Percentiles rank a stretch among this genome's conserved stretches.
phyloP scores from a whole-genome alignment of 2,797 vertebrate genomes.

The Anas flavirostris region DNA sequence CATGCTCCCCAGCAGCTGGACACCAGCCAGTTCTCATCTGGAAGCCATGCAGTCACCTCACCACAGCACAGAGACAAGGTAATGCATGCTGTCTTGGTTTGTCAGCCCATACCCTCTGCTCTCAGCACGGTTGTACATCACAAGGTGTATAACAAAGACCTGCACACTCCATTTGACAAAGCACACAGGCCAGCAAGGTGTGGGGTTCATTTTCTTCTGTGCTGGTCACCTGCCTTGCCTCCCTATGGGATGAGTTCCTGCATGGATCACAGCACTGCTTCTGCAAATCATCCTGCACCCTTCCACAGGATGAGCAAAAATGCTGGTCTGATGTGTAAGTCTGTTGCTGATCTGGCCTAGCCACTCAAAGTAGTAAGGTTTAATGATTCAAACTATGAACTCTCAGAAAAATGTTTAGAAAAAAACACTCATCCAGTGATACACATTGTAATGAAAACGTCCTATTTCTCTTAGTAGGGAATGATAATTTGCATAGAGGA shows the following conservation, averaged over 20 bases:
- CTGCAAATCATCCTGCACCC: neutral
- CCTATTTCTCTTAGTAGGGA: neutral
- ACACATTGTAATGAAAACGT: neutral
- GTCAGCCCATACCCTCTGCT: accelerated
- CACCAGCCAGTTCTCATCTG: neutral
- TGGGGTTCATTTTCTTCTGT: neutral
- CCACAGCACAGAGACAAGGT: neutral
- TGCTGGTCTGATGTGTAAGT: neutral
- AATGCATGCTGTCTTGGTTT: accelerated
- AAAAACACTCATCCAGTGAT: neutral
- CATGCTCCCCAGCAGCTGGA: neutral
- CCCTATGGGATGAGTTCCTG: neutral
- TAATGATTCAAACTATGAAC: neutral
- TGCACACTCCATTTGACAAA: accelerated
- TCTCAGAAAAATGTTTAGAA: neutral
- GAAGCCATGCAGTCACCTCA: accelerated
- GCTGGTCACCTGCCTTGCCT: neutral
- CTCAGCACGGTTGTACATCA: accelerated
- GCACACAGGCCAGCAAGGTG: neutral
- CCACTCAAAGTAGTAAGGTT: neutral
- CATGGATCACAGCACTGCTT: accelerated
- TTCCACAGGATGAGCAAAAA: neutral
- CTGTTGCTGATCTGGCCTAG: neutral
- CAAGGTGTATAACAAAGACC: accelerated
- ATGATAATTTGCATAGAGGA: neutral